Evolutionary conservation across 2,797 vertebrate genomes (phyloP).

Genomic region (Gymnopithys bicolor): DNA sequence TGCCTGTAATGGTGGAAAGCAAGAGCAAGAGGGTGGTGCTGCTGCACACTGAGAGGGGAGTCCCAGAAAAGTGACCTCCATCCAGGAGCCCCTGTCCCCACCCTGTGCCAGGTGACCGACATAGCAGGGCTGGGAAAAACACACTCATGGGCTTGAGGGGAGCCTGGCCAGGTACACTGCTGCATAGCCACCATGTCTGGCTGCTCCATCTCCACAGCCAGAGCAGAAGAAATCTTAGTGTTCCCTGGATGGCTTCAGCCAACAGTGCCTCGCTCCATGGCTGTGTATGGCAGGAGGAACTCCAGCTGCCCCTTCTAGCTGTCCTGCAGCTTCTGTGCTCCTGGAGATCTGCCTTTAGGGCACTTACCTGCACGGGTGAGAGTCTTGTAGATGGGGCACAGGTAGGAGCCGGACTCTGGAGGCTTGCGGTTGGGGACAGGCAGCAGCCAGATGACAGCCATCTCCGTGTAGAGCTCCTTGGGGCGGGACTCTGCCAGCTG

Average conservation of each 20-base stretch:
- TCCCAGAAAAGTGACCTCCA: not conserved
- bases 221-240: not conserved
- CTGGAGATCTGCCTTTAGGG: not conserved
- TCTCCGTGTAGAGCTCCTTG: conserved; percentile 90
- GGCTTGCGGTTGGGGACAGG: conserved; percentile 80
- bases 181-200: not conserved
- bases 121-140: not conserved
- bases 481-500: conserved; percentile 82
- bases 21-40: not conserved
- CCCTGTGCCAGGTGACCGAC: too few relatives aligned
- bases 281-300: not conserved
- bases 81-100: not conserved
- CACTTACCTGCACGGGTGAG: conserved; percentile 87
- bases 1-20: conserved; percentile 74
- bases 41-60: rapidly evolving
- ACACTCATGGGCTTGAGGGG: not conserved
- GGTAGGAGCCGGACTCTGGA: conserved; percentile 78
- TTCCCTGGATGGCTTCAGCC: not conserved
- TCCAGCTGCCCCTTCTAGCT: not conserved
- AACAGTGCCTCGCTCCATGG: rapidly evolving
- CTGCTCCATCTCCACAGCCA: not conserved
- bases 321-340: not conserved
- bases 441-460: conserved; percentile 88
- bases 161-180: not conserved
- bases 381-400: conserved; percentile 93